A percentile compares a stretch with the other conserved stretches of the same genome.
Conservation (phyloP, 1,140 invertebrate species). For the Lethrus apterus region DNA sequence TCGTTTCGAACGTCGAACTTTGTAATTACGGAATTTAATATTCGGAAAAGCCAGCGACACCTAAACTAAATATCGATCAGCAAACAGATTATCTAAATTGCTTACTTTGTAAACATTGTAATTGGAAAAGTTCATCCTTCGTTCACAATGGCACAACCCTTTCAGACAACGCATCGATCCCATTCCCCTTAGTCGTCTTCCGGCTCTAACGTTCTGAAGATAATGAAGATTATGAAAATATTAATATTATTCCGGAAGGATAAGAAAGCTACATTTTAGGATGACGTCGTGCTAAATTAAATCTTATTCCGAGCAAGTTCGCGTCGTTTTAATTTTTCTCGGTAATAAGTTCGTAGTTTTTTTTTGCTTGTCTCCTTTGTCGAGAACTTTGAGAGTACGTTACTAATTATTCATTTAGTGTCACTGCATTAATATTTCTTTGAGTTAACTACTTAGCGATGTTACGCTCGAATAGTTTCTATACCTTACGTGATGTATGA, state of each 20-base stretch:
- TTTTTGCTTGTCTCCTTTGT: no score
- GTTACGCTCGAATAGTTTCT: no score
- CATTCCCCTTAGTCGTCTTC: not conserved
- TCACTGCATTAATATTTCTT: no score
- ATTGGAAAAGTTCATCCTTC: slow-evolving; percentile 31
- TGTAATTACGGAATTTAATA: slow-evolving; percentile 28
- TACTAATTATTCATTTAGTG: no score
- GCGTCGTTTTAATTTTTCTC: not conserved
- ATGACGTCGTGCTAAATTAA: not conserved
- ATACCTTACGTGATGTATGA: no score
- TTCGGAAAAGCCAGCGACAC: slow-evolving; percentile 24
- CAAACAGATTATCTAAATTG: slow-evolving; percentile 36
- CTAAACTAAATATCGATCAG: slow-evolving; percentile 28
- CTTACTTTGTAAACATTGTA: slow-evolving; percentile 34
- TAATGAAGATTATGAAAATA: slow-evolving; percentile 15
- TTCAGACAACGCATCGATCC: not conserved
- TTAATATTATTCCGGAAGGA: not conserved
- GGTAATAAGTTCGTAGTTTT: no score
- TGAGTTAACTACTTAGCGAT: no score
- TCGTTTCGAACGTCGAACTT: no score
- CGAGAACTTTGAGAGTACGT: no score
- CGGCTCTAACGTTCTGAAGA: not conserved
- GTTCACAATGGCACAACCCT: slow-evolving; percentile 6
- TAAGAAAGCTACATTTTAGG: not conserved
- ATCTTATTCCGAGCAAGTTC: not conserved